These are phyloP conservation scores for Leptinotarsa undecemlineata DNA, from an alignment of 1,140 invertebrate genomes.

Conservation along the genomic window DNA sequence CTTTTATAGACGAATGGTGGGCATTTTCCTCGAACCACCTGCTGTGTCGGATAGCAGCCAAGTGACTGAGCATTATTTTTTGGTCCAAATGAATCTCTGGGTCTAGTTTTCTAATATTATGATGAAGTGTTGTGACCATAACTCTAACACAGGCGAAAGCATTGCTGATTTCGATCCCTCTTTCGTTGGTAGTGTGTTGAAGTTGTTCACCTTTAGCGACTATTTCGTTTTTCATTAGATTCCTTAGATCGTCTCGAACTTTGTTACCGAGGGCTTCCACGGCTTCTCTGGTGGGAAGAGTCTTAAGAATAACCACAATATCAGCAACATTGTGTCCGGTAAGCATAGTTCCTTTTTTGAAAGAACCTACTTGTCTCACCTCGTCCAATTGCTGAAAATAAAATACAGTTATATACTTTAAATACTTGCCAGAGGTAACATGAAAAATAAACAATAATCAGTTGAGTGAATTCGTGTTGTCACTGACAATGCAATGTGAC, in stretches of 20 bases:
- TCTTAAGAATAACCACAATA: slow-evolving; percentile 97
- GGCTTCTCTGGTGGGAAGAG: slow-evolving; percentile 92
- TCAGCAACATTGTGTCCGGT: slow-evolving; percentile 94
- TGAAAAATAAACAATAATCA: too few species aligned
- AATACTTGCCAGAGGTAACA: too few species aligned
- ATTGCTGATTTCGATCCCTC: slow-evolving; percentile 82
- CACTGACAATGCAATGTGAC: too few species aligned
- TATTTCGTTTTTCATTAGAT: slow-evolving; percentile 65
- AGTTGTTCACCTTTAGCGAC: slow-evolving; percentile 65
- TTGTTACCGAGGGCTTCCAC: slow-evolving; percentile 90
- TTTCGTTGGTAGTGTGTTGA: slow-evolving; percentile 68
- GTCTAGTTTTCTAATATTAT: slow-evolving; percentile 91
- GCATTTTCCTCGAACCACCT: slow-evolving; percentile 99
- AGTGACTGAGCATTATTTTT: slow-evolving; percentile 83
- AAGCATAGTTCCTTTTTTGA: slow-evolving; percentile 98
- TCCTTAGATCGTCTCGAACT: slow-evolving; percentile 81
- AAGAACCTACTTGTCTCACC: slow-evolving; percentile 93
- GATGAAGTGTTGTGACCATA: slow-evolving; percentile 90
- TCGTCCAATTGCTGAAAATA: slow-evolving; percentile 88
- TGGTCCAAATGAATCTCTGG: slow-evolving; percentile 88
- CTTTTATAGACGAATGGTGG: slow-evolving; percentile 95
- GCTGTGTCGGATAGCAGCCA: slow-evolving; percentile 92
- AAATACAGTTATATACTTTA: neutral
- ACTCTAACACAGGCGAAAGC: slow-evolving; percentile 84
- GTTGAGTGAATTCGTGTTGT: too few species aligned